Percentiles rank a stretch among this genome's conserved stretches.
Conservation (phyloP, 1,140 invertebrate species). For the Bombus confusus region DNA sequence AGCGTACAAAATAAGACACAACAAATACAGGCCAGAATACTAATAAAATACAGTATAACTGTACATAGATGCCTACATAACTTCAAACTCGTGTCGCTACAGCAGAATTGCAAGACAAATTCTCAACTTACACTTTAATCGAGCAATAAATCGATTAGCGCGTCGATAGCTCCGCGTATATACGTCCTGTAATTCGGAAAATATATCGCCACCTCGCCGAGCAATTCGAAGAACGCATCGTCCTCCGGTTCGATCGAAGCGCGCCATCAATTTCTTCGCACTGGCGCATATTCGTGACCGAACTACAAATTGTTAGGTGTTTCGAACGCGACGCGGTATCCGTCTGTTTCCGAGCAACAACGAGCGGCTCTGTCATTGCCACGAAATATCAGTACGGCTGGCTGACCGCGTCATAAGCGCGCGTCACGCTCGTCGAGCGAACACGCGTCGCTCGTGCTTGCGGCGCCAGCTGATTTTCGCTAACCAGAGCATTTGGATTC, state of each 20-base stretch:
- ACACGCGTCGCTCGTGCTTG: not conserved
- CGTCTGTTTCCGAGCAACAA: constrained; percentile 7
- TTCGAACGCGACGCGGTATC: not conserved
- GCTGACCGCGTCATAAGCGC: constrained; percentile 14
- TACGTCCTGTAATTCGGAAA: not conserved
- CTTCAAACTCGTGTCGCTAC: too few relatives aligned
- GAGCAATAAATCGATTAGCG: not conserved
- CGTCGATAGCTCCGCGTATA: not conserved
- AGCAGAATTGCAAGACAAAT: too few relatives aligned
- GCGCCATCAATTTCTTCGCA: not conserved
- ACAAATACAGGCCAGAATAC: too few relatives aligned
- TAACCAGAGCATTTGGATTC: not conserved
- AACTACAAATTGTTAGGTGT: not conserved
- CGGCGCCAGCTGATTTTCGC: not conserved
- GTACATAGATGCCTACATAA: too few relatives aligned
- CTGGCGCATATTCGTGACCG: not conserved
- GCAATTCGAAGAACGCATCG: not conserved
- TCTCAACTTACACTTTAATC: too few relatives aligned
- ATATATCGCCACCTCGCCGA: not conserved
- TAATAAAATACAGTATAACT: too few relatives aligned
- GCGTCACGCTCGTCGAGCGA: not conserved
- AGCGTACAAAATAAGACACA: too few relatives aligned
- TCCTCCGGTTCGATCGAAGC: not conserved
- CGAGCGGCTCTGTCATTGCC: constrained; percentile 7
- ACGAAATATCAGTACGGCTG: constrained; percentile 5